Conservation (phyloP, 2,113 vertebrate species). For the Emydocephalus ijimae region DNA sequence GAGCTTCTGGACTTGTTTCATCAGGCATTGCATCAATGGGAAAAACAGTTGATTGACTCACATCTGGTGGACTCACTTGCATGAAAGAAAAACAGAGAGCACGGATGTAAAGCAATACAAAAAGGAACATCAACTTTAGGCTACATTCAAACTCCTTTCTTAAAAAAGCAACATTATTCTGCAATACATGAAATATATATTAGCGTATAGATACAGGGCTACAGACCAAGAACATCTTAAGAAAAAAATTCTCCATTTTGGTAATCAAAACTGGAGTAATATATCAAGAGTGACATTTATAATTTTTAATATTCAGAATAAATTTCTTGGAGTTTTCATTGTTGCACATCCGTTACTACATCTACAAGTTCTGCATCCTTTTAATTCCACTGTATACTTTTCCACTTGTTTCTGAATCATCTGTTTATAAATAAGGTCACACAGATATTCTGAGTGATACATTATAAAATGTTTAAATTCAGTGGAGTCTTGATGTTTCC, state of each 20-base stretch:
- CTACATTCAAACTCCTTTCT: not conserved
- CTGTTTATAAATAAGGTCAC: not conserved
- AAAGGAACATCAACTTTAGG: not conserved
- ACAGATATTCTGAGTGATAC: not conserved
- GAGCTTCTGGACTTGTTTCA: slow-evolving; percentile 53
- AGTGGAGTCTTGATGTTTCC: not conserved
- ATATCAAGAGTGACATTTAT: not conserved
- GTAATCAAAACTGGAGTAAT: not conserved
- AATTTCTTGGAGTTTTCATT: not conserved
- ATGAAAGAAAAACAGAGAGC: slow-evolving; percentile 23
- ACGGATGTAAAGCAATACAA: not conserved
- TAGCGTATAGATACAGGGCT: not conserved
- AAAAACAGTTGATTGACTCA: slow-evolving; percentile 62
- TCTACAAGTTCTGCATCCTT: not conserved
- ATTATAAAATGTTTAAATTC: not conserved
- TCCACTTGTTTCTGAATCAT: not conserved
- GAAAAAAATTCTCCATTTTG: not conserved
- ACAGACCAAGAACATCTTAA: not conserved
- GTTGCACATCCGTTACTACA: not conserved
- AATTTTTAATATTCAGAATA: not conserved
- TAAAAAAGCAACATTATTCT: not conserved
- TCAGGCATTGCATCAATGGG: slow-evolving; percentile 58
- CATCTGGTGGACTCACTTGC: slow-evolving; percentile 70
- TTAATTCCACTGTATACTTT: not conserved
- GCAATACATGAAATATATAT: not conserved